Percentiles rank a stretch among this genome's conserved stretches.
phyloP scores from a whole-genome alignment of 2,113 vertebrate species.

The Hemichromis elongatus region DNA sequence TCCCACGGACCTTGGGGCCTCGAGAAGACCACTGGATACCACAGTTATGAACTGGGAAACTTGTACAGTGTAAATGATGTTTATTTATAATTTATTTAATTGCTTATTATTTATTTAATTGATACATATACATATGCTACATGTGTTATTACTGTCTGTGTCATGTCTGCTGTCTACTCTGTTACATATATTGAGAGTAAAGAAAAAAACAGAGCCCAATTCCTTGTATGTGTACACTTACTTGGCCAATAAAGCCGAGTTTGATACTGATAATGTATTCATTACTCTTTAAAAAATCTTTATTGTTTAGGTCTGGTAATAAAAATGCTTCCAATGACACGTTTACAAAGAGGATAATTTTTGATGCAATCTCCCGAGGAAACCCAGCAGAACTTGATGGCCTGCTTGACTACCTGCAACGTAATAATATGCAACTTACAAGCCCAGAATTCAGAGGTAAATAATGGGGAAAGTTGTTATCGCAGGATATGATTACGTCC shows the following conservation, averaged over 20 bases:
- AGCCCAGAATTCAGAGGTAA: constrained; percentile 81
- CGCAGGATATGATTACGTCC: neutral
- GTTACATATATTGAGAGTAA: neutral
- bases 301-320: fast-evolving
- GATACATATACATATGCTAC: neutral
- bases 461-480: neutral
- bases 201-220: neutral
- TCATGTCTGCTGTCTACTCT: neutral
- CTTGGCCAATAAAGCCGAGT: neutral
- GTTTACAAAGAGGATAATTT: constrained; percentile 67
- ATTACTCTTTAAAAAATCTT: no score
- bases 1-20: no score
- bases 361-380: constrained; percentile 79
- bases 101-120: neutral
- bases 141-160: neutral
- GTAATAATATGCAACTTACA: constrained; percentile 74
- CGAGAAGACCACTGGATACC: no score
- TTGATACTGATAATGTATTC: neutral
- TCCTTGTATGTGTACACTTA: neutral
- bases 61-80: neutral
- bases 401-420: constrained; percentile 74
- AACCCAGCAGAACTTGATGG: constrained; percentile 72
- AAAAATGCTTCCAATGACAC: neutral
- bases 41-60: neutral
- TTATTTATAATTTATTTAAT: neutral